Percentiles rank a stretch among this genome's conserved stretches.
Conservation (phyloP, 2,113 vertebrate genomes). For the Falco punctatus region DNA sequence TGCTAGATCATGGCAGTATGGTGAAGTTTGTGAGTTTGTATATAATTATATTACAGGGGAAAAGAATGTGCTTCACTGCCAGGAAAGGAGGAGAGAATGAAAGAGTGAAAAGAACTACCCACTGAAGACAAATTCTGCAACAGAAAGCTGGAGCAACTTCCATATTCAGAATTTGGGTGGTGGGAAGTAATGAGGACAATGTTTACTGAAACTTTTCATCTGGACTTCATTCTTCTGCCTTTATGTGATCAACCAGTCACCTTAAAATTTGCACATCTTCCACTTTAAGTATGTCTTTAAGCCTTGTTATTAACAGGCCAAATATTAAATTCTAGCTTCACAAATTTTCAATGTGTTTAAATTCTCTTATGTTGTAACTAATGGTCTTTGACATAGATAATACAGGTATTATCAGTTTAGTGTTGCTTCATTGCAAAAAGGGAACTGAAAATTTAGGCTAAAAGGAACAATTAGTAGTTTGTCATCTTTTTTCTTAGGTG, state of each 20-base stretch:
- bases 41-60: not conserved
- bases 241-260: not conserved
- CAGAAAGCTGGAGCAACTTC: not conserved
- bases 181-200: not conserved
- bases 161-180: not conserved
- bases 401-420: rapidly evolving
- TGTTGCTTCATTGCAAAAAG: not conserved
- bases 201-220: rapidly evolving
- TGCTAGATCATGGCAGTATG: constrained; percentile 28
- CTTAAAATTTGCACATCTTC: not conserved
- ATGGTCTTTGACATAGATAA: not conserved
- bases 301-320: not conserved
- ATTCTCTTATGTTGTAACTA: not conserved
- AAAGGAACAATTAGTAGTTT: not conserved
- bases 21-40: constrained; percentile 24
- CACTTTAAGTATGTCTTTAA: not conserved
- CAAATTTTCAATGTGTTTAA: not conserved
- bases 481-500: not conserved
- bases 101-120: constrained; percentile 1
- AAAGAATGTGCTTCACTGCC: constrained; percentile 15
- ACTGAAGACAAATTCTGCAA: not conserved
- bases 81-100: constrained; percentile 8
- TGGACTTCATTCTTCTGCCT: not conserved
- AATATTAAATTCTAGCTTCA: not conserved
- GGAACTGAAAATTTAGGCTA: not conserved